A percentile compares a stretch with the other conserved stretches of the same genome.
These are phyloP conservation scores for Cephus runcator DNA, from an alignment of 2,888 invertebrate species.

Conservation along the genomic window DNA sequence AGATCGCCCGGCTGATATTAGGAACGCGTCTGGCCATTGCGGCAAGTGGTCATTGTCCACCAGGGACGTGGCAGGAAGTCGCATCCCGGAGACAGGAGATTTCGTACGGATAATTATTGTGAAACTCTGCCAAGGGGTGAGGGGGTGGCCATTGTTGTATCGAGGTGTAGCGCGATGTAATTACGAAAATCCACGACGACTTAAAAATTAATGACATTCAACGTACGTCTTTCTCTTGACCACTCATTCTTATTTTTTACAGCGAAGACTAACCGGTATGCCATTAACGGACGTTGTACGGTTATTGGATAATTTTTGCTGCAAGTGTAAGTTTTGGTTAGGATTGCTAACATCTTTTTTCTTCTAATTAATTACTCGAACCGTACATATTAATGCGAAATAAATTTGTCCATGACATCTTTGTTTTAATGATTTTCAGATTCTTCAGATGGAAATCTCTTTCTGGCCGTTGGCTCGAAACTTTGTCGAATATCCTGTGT, in stretches of 20 bases:
- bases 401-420: neutral
- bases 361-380: neutral
- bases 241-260: neutral
- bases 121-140: slow-evolving; percentile 36
- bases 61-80: slow-evolving; percentile 48
- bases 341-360: neutral
- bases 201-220: neutral
- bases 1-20: slow-evolving; percentile 57
- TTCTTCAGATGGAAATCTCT: neutral
- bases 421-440: neutral
- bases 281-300: slow-evolving; percentile 11
- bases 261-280: neutral
- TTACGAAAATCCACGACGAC: slow-evolving; percentile 7
- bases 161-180: slow-evolving; percentile 45
- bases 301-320: slow-evolving; percentile 1
- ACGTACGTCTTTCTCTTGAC: neutral
- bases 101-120: slow-evolving; percentile 54
- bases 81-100: slow-evolving; percentile 45
- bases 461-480: neutral
- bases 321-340: neutral
- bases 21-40: slow-evolving; percentile 51
- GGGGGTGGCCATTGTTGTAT: slow-evolving; percentile 41
- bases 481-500: neutral
- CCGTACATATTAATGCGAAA: neutral
- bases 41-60: slow-evolving; percentile 60